Percentiles rank a stretch among this genome's conserved stretches.
Conservation (phyloP, 2,113 vertebrate species). For the Oxyruncus cristatus region DNA sequence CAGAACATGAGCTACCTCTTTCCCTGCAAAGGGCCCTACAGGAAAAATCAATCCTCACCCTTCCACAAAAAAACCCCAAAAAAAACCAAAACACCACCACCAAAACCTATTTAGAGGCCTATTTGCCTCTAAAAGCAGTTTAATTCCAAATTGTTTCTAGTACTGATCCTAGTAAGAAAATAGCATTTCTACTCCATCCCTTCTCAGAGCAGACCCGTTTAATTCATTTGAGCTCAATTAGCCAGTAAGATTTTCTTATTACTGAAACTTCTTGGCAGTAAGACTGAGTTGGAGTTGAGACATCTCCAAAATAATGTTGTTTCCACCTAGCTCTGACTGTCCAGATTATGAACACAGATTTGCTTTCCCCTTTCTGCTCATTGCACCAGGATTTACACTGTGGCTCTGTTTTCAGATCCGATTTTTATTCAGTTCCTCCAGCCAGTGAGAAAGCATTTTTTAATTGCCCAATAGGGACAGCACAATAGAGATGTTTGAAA, state of each 20-base stretch:
- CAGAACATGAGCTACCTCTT: background rate
- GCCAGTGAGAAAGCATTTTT: background rate
- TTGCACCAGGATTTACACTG: background rate
- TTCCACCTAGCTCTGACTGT: background rate
- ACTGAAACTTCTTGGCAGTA: background rate
- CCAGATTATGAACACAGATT: background rate
- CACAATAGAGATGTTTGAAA: background rate
- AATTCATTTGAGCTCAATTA: background rate
- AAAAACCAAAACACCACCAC: accelerated
- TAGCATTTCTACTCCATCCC: background rate
- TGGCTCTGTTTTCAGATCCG: background rate
- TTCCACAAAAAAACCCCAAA: accelerated
- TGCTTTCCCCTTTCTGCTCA: background rate
- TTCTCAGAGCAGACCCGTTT: background rate
- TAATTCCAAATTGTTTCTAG: background rate
- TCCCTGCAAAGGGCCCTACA: background rate
- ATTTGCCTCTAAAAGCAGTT: background rate
- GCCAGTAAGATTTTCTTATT: background rate
- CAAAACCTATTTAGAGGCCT: too few relatives aligned
- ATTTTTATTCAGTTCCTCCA: background rate
- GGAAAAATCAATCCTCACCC: background rate
- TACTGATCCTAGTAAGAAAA: background rate
- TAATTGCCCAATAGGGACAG: background rate
- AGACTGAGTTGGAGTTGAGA: background rate
- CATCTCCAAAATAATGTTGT: background rate